These are phyloP conservation scores for Hystrix cristata DNA, from an alignment of 2,113 vertebrate genomes.

Conservation along the genomic window DNA sequence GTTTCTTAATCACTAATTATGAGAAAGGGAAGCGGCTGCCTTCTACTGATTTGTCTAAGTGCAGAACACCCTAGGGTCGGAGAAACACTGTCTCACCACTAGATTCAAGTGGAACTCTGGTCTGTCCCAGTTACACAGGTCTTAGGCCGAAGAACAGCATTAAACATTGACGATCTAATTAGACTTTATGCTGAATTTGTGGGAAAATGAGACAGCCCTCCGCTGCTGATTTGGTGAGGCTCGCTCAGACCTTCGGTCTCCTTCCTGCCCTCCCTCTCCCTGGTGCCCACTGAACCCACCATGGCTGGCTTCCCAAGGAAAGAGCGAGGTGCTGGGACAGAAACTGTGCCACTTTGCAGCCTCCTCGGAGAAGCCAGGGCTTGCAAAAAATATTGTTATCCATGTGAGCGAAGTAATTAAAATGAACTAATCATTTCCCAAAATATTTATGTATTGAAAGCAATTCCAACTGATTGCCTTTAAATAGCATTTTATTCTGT, in stretches of 20 bases:
- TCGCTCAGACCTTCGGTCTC: too few relatives aligned
- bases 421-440: conserved; percentile 84
- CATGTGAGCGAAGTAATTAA: conserved; percentile 79
- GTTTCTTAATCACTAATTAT: conserved; percentile 47
- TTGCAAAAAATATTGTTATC: conserved; percentile 80
- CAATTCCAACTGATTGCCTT: conserved; percentile 83
- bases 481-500: conserved; percentile 78
- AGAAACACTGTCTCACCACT: not conserved
- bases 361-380: conserved; percentile 26
- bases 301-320: not conserved
- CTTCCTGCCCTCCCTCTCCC: not conserved
- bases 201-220: not conserved
- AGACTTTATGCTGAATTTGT: not conserved
- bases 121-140: not conserved
- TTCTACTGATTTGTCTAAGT: not conserved
- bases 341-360: not conserved
- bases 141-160: not conserved
- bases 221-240: not conserved
- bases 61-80: not conserved
- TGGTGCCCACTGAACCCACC: not conserved
- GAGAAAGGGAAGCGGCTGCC: not conserved
- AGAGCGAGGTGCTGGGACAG: fast-evolving
- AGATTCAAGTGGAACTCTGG: not conserved
- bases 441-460: conserved; percentile 83
- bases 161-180: conserved; percentile 37